Evolutionary conservation across 2,113 vertebrate genomes (phyloP), one percentile per base, ranked within the genome.

Genomic region (Mastomys natalensis): DNA sequence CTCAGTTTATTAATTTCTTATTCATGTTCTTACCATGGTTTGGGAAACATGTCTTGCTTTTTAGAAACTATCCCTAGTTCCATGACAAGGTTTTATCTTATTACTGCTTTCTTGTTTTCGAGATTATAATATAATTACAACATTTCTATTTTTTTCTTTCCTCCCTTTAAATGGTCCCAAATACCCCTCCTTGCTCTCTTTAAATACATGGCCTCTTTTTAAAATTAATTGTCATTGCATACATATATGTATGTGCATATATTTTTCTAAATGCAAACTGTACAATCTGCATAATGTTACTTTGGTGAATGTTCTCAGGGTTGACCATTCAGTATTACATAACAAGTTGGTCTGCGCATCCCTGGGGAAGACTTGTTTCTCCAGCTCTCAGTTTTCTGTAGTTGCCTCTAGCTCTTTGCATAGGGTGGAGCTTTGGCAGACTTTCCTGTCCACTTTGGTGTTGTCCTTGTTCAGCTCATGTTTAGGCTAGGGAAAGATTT

Each of bases 31-130:
- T 34, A 48, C 16, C 16, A 55, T n/a, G 40, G n/a, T 86, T 97
- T 94, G 74, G 89, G 89, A 76, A 95, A 90, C 87, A 85, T 87
- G 90, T 93, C 93, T 66, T 95, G 55, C 40, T 95, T 94, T 95
- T 95, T 34, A 88, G 91, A 96, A 97, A 78, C 19, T 90, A 17
- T 88, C 62, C 55, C 40, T 29, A 64, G 40, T 64, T 0, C 9
- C 93, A 95, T 95, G 90, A 78, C 73, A 64, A 21, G 96, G 90
- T 95, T 58, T 96, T 72, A 90, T 68, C 72, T 87, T 95, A 89
- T 96, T 51, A 93, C 92, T 92, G 86, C 96, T 96, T 58, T 93
- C 70, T 94, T 97, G 40, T 43, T 85, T 85, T 19, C 19, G 15
- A 85, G 24, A 45, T 43, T 64, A 85, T 43, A 40, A 84, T 84